Conservation (phyloP, 2,888 invertebrate genomes). For the Gari tellinella region DNA sequence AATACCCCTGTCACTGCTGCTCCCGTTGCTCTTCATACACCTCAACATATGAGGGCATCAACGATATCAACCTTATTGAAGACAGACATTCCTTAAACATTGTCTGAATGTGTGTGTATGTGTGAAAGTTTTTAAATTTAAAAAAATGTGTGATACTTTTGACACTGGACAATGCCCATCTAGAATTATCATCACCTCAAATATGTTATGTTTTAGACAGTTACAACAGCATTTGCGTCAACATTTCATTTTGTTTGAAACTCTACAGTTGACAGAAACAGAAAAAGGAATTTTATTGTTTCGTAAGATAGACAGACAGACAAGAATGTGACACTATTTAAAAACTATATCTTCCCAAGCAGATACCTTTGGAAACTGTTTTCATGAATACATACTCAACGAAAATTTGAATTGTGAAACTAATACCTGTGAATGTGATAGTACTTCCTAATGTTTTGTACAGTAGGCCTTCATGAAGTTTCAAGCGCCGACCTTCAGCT, state of each 20-base stretch:
- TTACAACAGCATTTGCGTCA: background rate
- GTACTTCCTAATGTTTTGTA: background rate
- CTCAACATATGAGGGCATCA: too few relatives aligned
- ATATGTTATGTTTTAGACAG: constrained; percentile 1
- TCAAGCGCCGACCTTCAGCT: too few relatives aligned
- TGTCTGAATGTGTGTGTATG: too few relatives aligned
- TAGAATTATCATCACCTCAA: background rate
- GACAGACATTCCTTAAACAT: too few relatives aligned
- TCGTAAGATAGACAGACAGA: background rate
- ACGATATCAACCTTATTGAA: too few relatives aligned
- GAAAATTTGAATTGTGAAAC: background rate
- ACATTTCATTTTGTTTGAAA: background rate
- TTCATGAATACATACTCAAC: constrained; percentile 1
- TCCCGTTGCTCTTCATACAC: too few relatives aligned
- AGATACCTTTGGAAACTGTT: background rate
- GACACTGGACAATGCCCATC: constrained; percentile 1
- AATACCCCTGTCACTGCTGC: too few relatives aligned
- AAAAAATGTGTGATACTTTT: constrained; percentile 4
- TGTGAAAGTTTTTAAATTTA: background rate
- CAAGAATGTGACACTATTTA: background rate
- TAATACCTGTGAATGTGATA: background rate
- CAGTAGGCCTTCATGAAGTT: background rate
- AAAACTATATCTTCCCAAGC: background rate
- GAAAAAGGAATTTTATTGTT: background rate
- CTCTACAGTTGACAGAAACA: background rate